phyloP scores from a whole-genome alignment of 2,113 vertebrate species.

The Psilopsiagon aymara region DNA sequence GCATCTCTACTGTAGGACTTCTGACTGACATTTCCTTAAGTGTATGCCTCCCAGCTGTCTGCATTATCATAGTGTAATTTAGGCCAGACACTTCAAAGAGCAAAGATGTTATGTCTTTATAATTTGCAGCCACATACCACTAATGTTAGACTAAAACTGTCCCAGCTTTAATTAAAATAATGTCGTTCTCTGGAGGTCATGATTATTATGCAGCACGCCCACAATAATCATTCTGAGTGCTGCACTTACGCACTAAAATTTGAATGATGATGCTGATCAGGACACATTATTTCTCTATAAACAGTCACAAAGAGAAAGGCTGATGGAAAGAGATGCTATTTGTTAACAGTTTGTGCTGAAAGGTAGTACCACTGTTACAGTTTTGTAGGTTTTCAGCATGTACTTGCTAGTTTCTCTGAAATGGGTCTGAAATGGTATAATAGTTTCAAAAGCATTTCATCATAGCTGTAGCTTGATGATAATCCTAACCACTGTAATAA shows the following conservation, averaged over 20 bases:
- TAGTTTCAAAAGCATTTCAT: background rate
- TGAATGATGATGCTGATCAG: background rate
- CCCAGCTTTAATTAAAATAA: constrained; percentile 44
- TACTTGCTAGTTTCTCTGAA: background rate
- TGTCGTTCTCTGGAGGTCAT: background rate
- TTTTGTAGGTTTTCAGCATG: background rate
- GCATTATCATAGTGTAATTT: background rate
- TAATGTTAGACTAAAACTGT: background rate
- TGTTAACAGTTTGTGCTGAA: background rate
- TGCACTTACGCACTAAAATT: background rate
- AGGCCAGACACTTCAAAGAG: background rate
- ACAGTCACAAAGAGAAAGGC: background rate
- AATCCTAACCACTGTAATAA: background rate
- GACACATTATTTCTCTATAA: background rate
- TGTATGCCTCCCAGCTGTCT: background rate
- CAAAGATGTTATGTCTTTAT: background rate
- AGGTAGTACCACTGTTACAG: background rate
- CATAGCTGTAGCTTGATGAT: background rate
- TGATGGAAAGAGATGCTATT: background rate
- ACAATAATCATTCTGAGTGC: background rate
- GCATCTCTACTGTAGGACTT: background rate
- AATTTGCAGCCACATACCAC: background rate
- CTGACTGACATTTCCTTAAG: background rate
- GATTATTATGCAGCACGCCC: background rate
- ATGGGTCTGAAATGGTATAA: background rate